Base-by-base conservation (phyloP, 64 coral and sea anemone species). In the Stichodactyla mertensii region DNA sequence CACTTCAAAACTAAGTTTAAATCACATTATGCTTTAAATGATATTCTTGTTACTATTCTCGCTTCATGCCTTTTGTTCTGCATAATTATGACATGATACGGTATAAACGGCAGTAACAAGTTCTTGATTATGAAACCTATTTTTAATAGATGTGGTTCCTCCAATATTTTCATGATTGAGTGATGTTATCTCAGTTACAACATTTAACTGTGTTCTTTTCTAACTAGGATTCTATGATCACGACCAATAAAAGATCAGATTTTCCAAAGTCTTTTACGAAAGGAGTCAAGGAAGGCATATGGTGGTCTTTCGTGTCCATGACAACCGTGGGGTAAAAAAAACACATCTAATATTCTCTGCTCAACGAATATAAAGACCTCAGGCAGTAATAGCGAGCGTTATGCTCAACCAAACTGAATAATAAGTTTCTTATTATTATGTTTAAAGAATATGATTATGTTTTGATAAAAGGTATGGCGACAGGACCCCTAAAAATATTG, bases 241-340 rank as follows among this genome's bases (percentile, higher is more conserved):
- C 52, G 14, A 82, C 52, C 7, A 53, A 7, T 20, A 52, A 16
- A 31, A 10, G 5, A 28, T 12, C 23, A 27, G 69, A 83, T 77
- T 91, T 87, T 45, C 77, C 85, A 15, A 57, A 15, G 16, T 55
- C 90, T 14, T 91, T 91, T 52, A 52, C 60, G 10, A 55, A 22
- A 18, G 90, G 90, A 52, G 54, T 83, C 52, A 66, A 71, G 78
- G 85, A 91, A 24, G 90, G 90, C n/a, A 0, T 91, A 16, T 91
- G 90, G 90, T 91, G 85, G 85, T 59, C 90, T 4, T 91, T 87
- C 36, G 90, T 91, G 67, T 74, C 85, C 16, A 91, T 91, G 84
- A 91, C 90, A 82, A 91, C 90, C 6, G 60, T 83, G 9, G 90
- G 90, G 90, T 91, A 55, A 86, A 23, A 86, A 23, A 6, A 31